Evolutionary conservation across 2,888 invertebrate genomes (phyloP).

Genomic region (Pogonocherus hispidulus): DNA sequence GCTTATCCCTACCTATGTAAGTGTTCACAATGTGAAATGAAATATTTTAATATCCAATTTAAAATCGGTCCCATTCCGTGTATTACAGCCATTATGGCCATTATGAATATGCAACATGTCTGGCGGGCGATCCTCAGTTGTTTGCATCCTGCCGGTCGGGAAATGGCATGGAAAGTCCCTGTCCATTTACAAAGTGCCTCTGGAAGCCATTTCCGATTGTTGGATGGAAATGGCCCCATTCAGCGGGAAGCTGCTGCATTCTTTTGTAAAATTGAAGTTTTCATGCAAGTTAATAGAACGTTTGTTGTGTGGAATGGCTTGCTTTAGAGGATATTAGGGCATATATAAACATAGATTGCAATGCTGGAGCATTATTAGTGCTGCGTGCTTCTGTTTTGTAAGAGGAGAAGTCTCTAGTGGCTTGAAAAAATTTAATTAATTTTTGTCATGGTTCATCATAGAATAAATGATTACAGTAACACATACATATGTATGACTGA

Average conservation of each 20-base stretch:
- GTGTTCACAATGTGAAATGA: no score
- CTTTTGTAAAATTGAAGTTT: conserved; percentile 21
- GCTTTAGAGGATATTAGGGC: not conserved
- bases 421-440: no score
- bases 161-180: conserved; percentile 10
- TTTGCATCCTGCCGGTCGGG: conserved; percentile 13
- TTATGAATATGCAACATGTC: conserved; percentile 13
- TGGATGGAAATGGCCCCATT: conserved; percentile 7
- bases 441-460: no score
- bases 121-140: not conserved
- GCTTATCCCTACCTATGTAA: no score
- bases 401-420: no score
- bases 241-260: conserved; percentile 11
- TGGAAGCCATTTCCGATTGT: conserved; percentile 17
- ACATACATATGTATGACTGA: no score
- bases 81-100: not conserved
- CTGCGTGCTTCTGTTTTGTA: no score
- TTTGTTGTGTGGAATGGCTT: conserved; percentile 6
- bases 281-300: conserved; percentile 19
- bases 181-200: conserved; percentile 11
- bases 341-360: conserved; percentile 6
- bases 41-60: conserved; percentile 4
- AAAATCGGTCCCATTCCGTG: not conserved
- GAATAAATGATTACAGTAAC: no score
- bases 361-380: no score